Evolutionary conservation across 2,888 invertebrate species (phyloP).

Genomic region (Reticulitermes lucifugus): DNA sequence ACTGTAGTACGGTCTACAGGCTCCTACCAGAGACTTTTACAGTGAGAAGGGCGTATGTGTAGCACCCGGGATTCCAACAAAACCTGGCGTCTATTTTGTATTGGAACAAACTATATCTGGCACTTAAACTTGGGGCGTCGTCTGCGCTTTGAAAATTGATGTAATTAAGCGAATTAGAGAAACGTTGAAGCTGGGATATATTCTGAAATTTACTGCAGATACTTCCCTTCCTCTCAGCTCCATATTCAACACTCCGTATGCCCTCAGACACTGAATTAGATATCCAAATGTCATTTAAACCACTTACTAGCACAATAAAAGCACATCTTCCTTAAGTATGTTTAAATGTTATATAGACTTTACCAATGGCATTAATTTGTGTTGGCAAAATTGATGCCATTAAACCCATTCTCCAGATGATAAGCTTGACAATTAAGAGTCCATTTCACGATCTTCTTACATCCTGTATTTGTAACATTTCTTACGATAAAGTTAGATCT

Average conservation of each 20-base stretch:
- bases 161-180: constrained; percentile 37
- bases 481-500: too few relatives aligned
- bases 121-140: constrained; percentile 1
- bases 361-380: constrained; percentile 29
- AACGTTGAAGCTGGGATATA: constrained; percentile 11
- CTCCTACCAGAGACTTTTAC: too few relatives aligned
- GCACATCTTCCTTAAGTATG: not conserved
- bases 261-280: constrained; percentile 11
- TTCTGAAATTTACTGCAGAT: constrained; percentile 16
- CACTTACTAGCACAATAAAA: constrained; percentile 21
- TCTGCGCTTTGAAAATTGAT: constrained; percentile 7
- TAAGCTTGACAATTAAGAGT: not conserved
- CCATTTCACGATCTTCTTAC: too few relatives aligned
- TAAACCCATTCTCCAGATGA: constrained; percentile 1
- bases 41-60: too few relatives aligned
- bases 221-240: not conserved
- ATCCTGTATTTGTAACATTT: too few relatives aligned
- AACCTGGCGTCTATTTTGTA: not conserved
- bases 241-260: not conserved
- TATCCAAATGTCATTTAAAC: constrained; percentile 1
- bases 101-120: constrained; percentile 17
- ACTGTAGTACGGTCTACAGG: too few relatives aligned
- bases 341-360: constrained; percentile 39
- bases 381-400: constrained; percentile 12
- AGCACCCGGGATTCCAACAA: not conserved